Conservation (phyloP, 2,113 vertebrate species). For the Lathamus discolor region DNA sequence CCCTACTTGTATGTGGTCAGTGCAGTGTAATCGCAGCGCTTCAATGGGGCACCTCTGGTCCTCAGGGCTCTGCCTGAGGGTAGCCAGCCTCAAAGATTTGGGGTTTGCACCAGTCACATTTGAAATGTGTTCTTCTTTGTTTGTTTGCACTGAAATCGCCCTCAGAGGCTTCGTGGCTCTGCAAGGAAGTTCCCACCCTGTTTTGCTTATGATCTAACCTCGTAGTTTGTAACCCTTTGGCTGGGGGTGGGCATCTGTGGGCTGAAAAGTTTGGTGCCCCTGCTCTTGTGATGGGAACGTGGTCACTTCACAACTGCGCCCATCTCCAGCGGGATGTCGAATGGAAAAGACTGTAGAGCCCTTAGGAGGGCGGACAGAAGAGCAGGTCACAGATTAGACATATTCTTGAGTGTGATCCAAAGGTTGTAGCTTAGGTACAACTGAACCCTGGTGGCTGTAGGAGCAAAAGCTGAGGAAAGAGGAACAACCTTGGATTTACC, state of each 20-base stretch:
- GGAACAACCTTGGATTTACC: neutral
- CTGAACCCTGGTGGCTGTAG: neutral
- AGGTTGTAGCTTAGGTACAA: neutral
- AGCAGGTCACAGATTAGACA: neutral
- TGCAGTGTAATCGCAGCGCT: neutral
- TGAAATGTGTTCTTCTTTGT: neutral
- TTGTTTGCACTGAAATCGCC: neutral
- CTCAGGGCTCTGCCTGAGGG: neutral
- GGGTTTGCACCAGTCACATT: neutral
- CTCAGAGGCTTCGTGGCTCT: neutral
- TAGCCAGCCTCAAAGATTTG: neutral
- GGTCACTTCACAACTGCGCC: neutral
- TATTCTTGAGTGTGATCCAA: neutral
- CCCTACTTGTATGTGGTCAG: neutral
- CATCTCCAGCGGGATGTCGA: neutral
- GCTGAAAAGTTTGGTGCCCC: neutral
- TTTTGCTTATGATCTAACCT: slow-evolving; percentile 40
- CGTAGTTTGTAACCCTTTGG: neutral
- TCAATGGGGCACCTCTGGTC: neutral
- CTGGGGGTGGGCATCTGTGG: neutral
- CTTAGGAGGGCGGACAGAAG: neutral
- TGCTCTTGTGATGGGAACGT: neutral
- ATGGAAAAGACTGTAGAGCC: neutral
- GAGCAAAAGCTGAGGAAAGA: neutral
- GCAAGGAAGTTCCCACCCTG: slow-evolving; percentile 58